A percentile compares a stretch with the other conserved stretches of the same genome.
Conservation (phyloP, 1,140 invertebrate species). For the Aricia agestis region DNA sequence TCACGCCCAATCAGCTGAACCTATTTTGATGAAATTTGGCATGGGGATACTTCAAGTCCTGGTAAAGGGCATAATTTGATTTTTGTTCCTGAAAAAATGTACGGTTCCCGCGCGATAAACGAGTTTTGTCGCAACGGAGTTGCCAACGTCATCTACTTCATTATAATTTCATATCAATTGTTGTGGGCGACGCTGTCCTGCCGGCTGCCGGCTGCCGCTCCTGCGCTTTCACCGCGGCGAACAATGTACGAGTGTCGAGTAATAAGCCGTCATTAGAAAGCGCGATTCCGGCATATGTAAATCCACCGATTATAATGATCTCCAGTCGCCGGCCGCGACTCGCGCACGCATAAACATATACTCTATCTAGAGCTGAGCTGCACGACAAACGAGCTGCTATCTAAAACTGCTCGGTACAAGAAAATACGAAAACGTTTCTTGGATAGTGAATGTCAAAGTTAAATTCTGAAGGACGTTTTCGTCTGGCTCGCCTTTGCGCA, state of each 20-base stretch:
- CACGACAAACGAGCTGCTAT: too few species aligned
- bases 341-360: neutral
- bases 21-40: too few species aligned
- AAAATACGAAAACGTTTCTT: neutral
- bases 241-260: too few species aligned
- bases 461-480: neutral
- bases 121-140: too few species aligned
- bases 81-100: too few species aligned
- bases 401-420: neutral
- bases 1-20: too few species aligned
- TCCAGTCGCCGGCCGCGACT: slow-evolving; percentile 9
- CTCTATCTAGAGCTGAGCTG: neutral
- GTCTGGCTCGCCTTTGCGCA: neutral
- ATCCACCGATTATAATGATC: slow-evolving; percentile 44
- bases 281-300: slow-evolving; percentile 52
- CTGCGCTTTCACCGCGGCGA: slow-evolving; percentile 52
- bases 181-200: slow-evolving; percentile 28
- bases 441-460: neutral
- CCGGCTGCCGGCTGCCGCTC: too few species aligned
- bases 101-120: too few species aligned
- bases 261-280: slow-evolving; percentile 53
- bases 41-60: too few species aligned
- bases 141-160: too few species aligned
- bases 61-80: too few species aligned
- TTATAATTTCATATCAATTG: too few species aligned